These are phyloP conservation scores for Sialis fuliginosa DNA, from an alignment of 2,888 invertebrate genomes.

Conservation along the genomic window DNA sequence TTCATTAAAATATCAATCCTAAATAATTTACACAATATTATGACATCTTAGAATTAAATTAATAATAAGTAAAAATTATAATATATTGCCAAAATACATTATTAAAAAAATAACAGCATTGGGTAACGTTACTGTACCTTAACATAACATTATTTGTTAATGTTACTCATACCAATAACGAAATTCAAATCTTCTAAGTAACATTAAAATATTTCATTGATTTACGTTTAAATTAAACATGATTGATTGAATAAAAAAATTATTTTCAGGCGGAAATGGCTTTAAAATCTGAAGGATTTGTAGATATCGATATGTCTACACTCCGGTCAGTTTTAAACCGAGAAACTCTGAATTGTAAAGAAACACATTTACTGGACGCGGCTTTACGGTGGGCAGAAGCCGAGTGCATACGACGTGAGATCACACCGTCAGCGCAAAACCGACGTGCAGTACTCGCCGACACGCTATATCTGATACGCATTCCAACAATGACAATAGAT, in stretches of 20 bases:
- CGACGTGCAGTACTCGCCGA: conserved; percentile 55
- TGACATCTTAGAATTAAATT: too few relatives aligned
- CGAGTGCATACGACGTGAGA: conserved; percentile 69
- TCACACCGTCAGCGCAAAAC: conserved; percentile 66
- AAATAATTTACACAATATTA: too few relatives aligned
- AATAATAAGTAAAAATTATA: too few relatives aligned
- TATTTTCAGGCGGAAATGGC: conserved; percentile 79
- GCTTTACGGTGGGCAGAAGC: conserved; percentile 86
- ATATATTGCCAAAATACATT: too few relatives aligned
- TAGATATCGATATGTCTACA: conserved; percentile 87
- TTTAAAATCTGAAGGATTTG: conserved; percentile 85
- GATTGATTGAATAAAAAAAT: not conserved
- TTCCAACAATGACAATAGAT: conserved; percentile 86
- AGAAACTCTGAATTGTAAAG: conserved; percentile 90
- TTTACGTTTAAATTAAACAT: too few relatives aligned
- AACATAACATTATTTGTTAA: too few relatives aligned
- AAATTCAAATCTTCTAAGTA: too few relatives aligned
- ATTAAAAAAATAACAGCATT: too few relatives aligned
- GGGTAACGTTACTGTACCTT: too few relatives aligned
- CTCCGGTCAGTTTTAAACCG: conserved; percentile 79
- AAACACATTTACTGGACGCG: conserved; percentile 79
- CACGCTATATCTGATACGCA: conserved; percentile 73
- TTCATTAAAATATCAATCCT: too few relatives aligned
- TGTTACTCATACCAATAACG: too few relatives aligned
- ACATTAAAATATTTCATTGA: too few relatives aligned